Evolutionary conservation across 2,113 vertebrate genomes (phyloP).

Genomic region (Oxyura jamaicensis): DNA sequence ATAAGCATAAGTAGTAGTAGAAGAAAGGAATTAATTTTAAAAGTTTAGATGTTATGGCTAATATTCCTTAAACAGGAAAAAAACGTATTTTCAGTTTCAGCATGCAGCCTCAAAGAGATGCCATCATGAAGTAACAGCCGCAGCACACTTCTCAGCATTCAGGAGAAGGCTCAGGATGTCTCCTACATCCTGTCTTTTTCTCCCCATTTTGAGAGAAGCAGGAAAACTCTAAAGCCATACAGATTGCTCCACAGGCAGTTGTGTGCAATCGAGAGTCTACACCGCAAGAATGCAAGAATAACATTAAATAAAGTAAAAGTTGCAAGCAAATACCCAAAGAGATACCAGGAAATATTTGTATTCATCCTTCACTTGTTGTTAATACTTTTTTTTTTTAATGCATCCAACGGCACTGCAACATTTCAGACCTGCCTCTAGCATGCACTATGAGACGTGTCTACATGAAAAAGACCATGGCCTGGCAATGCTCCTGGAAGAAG

Average conservation of each 20-base stretch:
- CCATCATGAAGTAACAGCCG: not conserved
- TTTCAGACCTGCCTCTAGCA: not conserved
- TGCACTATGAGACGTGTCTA: not conserved
- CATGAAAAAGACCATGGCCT: not conserved
- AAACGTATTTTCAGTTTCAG: not conserved
- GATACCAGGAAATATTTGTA: not conserved
- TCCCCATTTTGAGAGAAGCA: not conserved
- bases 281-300: not conserved
- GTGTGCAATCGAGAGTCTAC: not conserved
- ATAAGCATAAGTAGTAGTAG: not conserved
- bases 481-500: not conserved
- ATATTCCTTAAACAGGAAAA: not conserved
- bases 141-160: not conserved
- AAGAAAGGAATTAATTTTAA: not conserved
- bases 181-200: fast-evolving
- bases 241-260: not conserved
- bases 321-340: not conserved
- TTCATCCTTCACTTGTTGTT: not conserved
- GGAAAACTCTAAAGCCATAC: not conserved
- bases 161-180: not conserved
- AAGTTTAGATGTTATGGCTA: not conserved
- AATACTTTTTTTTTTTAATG: not conserved
- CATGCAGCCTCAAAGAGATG: not conserved
- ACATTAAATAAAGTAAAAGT: not conserved
- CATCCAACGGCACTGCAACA: not conserved